Conservation (phyloP, 2,113 vertebrate genomes). For the Anthoscopus minutus region DNA sequence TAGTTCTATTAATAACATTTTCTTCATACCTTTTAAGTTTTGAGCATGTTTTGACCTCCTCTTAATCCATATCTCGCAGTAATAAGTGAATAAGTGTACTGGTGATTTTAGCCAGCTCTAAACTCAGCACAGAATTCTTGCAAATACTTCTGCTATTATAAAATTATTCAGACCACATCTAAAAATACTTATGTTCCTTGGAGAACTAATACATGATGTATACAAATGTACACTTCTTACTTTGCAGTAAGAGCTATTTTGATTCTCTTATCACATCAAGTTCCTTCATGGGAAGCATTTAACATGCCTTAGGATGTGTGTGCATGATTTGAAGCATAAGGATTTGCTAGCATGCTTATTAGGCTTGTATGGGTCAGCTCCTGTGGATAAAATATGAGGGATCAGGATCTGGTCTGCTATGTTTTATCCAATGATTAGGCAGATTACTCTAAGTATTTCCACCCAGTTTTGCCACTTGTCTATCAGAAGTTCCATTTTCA, state of each 20-base stretch:
- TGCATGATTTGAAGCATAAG: neutral
- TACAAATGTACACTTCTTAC: neutral
- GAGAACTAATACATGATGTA: neutral
- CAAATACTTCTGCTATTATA: neutral
- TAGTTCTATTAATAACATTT: too few relatives aligned
- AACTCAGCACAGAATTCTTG: too few relatives aligned
- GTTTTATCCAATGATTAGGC: neutral
- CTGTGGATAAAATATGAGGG: neutral
- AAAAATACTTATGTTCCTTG: neutral
- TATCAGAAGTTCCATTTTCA: accelerated
- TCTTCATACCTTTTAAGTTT: too few relatives aligned
- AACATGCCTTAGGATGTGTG: neutral
- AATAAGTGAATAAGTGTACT: too few relatives aligned
- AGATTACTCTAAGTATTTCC: neutral
- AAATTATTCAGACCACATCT: neutral
- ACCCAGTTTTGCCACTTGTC: neutral
- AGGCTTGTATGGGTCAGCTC: neutral
- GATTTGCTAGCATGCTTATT: neutral
- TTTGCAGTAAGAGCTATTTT: neutral
- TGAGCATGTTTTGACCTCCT: too few relatives aligned
- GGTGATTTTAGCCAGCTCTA: too few relatives aligned
- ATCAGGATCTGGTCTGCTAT: neutral
- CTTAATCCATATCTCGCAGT: too few relatives aligned
- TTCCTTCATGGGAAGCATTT: neutral
- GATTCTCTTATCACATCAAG: neutral